These are phyloP conservation scores for Lepus americanus DNA, from an alignment of 2,113 vertebrate species.

Conservation along the genomic window DNA sequence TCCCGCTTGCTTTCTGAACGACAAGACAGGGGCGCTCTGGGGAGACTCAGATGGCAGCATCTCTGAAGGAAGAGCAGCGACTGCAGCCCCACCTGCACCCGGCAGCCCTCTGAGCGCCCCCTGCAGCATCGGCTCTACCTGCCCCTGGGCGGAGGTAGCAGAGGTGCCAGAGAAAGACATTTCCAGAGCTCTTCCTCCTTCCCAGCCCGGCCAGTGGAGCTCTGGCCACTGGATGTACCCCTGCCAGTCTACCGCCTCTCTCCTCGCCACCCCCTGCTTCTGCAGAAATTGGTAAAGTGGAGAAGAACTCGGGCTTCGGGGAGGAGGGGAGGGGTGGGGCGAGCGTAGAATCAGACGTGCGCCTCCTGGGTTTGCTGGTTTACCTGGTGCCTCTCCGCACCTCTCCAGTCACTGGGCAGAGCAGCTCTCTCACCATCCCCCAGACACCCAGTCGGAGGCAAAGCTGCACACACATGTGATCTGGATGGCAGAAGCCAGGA, in stretches of 20 bases:
- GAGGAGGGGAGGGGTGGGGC: no score
- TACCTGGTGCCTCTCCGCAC: neutral
- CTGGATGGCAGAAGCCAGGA: neutral
- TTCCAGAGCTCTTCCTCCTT: neutral
- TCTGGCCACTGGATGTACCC: neutral
- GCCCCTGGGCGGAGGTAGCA: neutral
- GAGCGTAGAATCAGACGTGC: neutral
- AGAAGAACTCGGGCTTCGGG: neutral
- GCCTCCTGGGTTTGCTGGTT: neutral
- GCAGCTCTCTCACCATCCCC: rapidly evolving
- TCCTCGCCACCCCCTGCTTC: rapidly evolving
- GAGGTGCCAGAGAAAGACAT: neutral
- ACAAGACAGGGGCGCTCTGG: neutral
- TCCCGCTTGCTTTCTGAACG: neutral
- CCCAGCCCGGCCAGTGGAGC: neutral
- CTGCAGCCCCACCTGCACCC: neutral
- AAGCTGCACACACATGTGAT: neutral
- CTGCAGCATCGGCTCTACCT: neutral
- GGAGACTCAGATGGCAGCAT: neutral
- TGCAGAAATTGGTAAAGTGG: neutral
- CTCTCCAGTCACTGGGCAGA: neutral
- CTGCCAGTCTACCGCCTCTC: neutral
- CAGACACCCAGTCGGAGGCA: neutral
- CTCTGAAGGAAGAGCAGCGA: conserved; percentile 8
- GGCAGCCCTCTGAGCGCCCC: neutral